Evolutionary conservation across 1,140 invertebrate species (phyloP).

Genomic region (Trachymyrmex cornetzi): DNA sequence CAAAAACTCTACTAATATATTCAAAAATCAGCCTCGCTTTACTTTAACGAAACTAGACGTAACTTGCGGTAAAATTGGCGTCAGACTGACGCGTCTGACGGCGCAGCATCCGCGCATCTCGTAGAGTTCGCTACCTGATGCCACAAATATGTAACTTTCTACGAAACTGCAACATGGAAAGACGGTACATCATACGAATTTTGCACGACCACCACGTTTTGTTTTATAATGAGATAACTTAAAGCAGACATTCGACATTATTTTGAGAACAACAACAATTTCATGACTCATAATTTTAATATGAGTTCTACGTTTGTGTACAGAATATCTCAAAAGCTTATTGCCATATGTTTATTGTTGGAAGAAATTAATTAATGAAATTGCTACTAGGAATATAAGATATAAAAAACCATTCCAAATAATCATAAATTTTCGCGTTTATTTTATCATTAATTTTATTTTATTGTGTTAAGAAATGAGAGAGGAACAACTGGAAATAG

Average conservation of each 20-base stretch:
- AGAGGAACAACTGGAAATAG: background rate
- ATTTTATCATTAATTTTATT: background rate
- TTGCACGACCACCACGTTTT: background rate
- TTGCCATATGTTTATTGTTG: background rate
- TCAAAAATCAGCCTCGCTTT: slow-evolving; percentile 47
- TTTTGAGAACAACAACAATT: background rate
- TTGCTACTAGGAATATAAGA: too few species aligned
- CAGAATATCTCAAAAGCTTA: background rate
- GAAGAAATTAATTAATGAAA: background rate
- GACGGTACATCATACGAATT: slow-evolving; percentile 31
- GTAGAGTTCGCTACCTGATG: slow-evolving; percentile 61
- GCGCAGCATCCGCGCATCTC: slow-evolving; percentile 18
- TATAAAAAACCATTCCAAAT: background rate
- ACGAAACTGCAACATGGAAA: slow-evolving; percentile 26
- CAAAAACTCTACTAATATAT: slow-evolving; percentile 42
- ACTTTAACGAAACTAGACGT: slow-evolving; percentile 59
- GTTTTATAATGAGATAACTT: background rate
- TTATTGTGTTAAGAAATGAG: background rate
- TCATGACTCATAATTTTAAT: slow-evolving; percentile 5
- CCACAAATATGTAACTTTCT: slow-evolving; percentile 55
- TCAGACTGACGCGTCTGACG: slow-evolving; percentile 38
- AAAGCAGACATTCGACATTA: background rate
- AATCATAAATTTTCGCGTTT: background rate
- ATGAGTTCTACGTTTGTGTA: too few species aligned
- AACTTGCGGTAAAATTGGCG: slow-evolving; percentile 66